Evolutionary conservation across 2,888 invertebrate genomes (phyloP).

Genomic region (Eupithecia pulchellata): DNA sequence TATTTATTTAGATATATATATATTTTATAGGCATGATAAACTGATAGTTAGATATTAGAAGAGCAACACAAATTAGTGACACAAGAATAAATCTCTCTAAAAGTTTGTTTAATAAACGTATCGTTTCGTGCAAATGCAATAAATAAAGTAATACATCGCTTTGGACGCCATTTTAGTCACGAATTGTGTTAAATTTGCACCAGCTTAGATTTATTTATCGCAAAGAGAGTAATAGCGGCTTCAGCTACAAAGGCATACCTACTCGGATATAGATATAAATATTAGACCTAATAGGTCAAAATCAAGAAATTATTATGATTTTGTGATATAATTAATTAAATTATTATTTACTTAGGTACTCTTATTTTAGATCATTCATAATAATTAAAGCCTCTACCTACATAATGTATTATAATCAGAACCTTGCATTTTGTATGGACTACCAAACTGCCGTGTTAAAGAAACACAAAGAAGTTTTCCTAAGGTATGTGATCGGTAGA

Average conservation of each 20-base stretch:
- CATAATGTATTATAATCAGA: background rate
- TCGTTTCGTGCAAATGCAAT: constrained; percentile 48
- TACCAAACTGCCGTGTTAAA: background rate
- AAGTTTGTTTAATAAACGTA: constrained; percentile 57
- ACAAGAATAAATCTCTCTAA: constrained; percentile 10
- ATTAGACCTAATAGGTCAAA: background rate
- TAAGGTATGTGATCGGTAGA: background rate
- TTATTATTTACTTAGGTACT: no score
- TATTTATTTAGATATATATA: no score
- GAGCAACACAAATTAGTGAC: background rate
- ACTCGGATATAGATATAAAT: background rate
- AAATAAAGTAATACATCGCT: constrained; percentile 62
- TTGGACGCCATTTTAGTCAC: constrained; percentile 72
- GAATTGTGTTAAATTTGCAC: constrained; percentile 71
- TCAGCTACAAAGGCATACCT: background rate
- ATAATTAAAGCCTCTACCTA: no score
- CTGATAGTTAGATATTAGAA: background rate
- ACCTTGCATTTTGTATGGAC: background rate
- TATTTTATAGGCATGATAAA: no score
- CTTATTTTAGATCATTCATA: no score
- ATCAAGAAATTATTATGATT: background rate
- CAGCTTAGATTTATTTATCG: constrained; percentile 66
- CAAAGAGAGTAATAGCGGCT: constrained; percentile 24
- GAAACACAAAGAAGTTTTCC: background rate
- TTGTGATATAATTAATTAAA: background rate